Evolutionary conservation across 2,888 invertebrate genomes (phyloP).

Genomic region (Ochlodes sylvanus): DNA sequence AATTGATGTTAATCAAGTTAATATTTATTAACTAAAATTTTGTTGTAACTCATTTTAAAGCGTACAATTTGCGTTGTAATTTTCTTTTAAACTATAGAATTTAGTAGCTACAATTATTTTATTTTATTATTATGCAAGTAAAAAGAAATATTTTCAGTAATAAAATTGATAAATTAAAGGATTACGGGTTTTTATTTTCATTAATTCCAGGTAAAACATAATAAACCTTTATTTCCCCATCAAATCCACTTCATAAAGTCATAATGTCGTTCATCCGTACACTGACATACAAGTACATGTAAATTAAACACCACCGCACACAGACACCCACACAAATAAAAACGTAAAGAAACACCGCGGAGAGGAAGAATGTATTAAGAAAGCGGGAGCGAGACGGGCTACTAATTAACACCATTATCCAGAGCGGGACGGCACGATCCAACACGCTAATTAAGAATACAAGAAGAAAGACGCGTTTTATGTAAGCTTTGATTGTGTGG

Average conservation of each 20-base stretch:
- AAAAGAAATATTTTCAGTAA: no score
- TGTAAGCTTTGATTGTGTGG: slow-evolving; percentile 69
- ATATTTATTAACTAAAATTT: no score
- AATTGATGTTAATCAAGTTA: no score
- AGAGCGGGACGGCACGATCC: slow-evolving; percentile 71
- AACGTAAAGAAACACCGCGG: slow-evolving; percentile 83
- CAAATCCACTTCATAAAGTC: not conserved
- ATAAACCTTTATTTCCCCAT: not conserved
- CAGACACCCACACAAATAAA: slow-evolving; percentile 85
- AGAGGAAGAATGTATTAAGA: slow-evolving; percentile 86
- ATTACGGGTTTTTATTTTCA: no score
- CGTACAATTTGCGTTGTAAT: no score
- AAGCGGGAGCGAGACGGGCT: slow-evolving; percentile 82
- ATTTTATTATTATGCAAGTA: no score
- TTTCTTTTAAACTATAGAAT: no score
- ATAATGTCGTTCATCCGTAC: slow-evolving; percentile 57
- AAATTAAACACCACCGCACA: slow-evolving; percentile 85
- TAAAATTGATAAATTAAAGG: no score
- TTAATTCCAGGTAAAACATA: not conserved
- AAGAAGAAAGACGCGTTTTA: slow-evolving; percentile 87
- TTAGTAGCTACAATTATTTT: no score
- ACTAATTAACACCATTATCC: slow-evolving; percentile 76
- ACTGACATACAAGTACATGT: slow-evolving; percentile 84
- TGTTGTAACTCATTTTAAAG: no score
- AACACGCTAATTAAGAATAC: slow-evolving; percentile 89